Evolutionary conservation across 2,888 invertebrate species (phyloP).

Genomic region (Gnatocerus cornutus): DNA sequence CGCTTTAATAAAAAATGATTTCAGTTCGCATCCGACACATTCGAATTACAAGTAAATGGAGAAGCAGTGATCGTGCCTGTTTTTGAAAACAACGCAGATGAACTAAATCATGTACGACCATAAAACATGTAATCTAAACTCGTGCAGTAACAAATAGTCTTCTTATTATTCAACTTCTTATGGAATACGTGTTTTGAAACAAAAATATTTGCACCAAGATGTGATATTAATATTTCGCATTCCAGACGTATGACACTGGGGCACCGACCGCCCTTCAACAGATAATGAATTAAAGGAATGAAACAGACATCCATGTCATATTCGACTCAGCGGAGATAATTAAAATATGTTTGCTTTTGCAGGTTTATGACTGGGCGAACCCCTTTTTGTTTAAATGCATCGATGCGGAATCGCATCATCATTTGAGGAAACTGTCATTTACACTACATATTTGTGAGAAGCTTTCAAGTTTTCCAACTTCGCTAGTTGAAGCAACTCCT

Average conservation of each 20-base stretch:
- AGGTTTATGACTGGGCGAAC: constrained; percentile 33
- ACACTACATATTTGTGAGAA: constrained; percentile 21
- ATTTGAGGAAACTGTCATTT: constrained; percentile 27
- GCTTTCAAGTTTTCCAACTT: constrained; percentile 10
- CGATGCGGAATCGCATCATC: constrained; percentile 30
- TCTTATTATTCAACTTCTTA: constrained; percentile 57
- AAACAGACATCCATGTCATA: constrained; percentile 56
- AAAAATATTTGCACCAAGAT: constrained; percentile 53
- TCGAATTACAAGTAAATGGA: constrained; percentile 23
- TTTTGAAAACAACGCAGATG: constrained; percentile 33
- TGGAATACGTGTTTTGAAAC: constrained; percentile 55
- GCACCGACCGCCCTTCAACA: constrained; percentile 46
- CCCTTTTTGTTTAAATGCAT: constrained; percentile 32
- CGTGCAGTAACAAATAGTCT: constrained; percentile 53
- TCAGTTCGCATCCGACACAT: constrained; percentile 12
- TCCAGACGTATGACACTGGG: constrained; percentile 48
- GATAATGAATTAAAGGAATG: constrained; percentile 59
- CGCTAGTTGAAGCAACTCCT: background rate
- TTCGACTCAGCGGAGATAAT: constrained; percentile 57
- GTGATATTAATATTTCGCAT: constrained; percentile 56
- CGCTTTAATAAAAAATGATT: constrained; percentile 17
- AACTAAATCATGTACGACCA: constrained; percentile 47
- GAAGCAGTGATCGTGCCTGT: constrained; percentile 31
- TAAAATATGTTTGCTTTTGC: constrained; percentile 52
- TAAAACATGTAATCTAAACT: constrained; percentile 47